Conservation (phyloP, 2,888 invertebrate genomes). For the Scotopteryx bipunctaria region DNA sequence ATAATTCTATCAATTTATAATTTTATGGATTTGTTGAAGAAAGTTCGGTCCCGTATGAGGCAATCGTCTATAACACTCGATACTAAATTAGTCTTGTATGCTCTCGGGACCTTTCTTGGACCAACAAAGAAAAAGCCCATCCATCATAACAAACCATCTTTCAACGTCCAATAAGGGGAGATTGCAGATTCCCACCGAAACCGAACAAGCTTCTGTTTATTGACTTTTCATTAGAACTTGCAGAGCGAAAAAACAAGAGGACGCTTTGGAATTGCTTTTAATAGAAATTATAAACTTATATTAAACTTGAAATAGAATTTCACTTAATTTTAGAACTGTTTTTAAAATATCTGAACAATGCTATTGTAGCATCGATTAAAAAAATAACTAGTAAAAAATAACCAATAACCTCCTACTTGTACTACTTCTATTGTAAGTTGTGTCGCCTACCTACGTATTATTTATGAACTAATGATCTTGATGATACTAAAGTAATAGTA, state of each 20-base stretch:
- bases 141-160: constrained; percentile 59
- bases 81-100: constrained; percentile 46
- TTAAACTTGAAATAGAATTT: no score
- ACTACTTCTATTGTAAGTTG: no score
- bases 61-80: constrained; percentile 37
- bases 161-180: constrained; percentile 50
- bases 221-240: constrained; percentile 59
- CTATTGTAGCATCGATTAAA: no score
- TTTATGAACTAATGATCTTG: no score
- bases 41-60: constrained; percentile 25
- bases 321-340: no score
- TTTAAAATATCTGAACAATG: no score
- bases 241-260: neutral
- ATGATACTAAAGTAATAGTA: no score
- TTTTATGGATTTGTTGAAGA: constrained; percentile 14
- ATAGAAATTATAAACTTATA: no score
- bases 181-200: constrained; percentile 39
- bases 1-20: constrained; percentile 7
- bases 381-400: no score
- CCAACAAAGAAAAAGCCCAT: constrained; percentile 49
- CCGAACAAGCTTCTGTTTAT: constrained; percentile 44
- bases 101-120: constrained; percentile 39
- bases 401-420: no score
- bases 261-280: neutral
- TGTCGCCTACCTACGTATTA: no score